Base-by-base conservation (phyloP, 1,140 invertebrate genomes). In the Aphelenchoides besseyi region DNA sequence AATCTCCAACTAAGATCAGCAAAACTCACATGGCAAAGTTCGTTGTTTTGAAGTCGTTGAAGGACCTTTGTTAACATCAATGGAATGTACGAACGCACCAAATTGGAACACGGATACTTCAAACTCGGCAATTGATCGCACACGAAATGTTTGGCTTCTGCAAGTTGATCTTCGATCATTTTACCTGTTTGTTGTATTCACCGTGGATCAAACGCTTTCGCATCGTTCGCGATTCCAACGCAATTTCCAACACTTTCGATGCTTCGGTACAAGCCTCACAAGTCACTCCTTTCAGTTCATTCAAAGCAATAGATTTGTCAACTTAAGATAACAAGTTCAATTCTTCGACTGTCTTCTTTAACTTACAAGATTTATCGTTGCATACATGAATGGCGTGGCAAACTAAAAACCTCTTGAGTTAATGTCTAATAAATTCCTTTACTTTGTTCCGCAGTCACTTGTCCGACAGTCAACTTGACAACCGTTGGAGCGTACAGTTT, bases 401-500 rank as follows among this genome's bases (percentile, higher is more conserved):
- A 3, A 71, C 29, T n/a, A n/a, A n/a, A n/a, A n/a, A n/a, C n/a
- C n/a, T n/a, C n/a, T n/a, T n/a, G n/a, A n/a, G n/a, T n/a, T n/a
- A n/a, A n/a, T n/a, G n/a, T n/a, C n/a, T n/a, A n/a, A n/a, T n/a
- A n/a, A n/a, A n/a, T n/a, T n/a, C n/a, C n/a, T 16, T 29, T 36
- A n/a, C n/a, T n/a, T 28, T 69, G 18, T 23, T 59, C 28, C n/a
- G 73, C 28, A 33, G 71, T 75, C 3, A 74, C 35, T 67, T 75
- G 74, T 30, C 61, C 37, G 28, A 74, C 33, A 9, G 74, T 64
- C 74, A 75, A 62, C n/a, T 73, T 54, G 53, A 75, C 72, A 23
- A 70, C 72, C 29, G 74, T 54, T 33, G 64, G 74, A 1, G 37
- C 57, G 18, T 75, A 75, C 12, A 75, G 26, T 12, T 61, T 64